phyloP scores from a whole-genome alignment of 2,888 invertebrate genomes.

The Eupeodes latifasciatus region DNA sequence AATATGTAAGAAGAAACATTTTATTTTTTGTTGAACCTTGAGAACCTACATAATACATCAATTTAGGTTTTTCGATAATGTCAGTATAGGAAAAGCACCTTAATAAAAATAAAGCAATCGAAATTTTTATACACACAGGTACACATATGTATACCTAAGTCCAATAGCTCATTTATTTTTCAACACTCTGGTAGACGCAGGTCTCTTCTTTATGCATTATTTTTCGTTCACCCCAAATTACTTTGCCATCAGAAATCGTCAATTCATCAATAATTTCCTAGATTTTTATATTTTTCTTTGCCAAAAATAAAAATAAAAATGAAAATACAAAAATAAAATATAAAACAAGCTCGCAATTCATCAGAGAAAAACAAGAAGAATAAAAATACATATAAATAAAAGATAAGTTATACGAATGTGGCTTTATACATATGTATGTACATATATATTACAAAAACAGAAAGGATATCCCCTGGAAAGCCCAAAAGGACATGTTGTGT shows the following conservation, averaged over 20 bases:
- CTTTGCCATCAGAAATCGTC: neutral
- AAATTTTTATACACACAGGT: neutral
- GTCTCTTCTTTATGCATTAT: neutral
- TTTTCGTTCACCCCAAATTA: neutral
- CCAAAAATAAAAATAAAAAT: neutral
- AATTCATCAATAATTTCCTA: constrained; percentile 10
- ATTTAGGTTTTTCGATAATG: too few species aligned
- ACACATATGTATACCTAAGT: too few species aligned
- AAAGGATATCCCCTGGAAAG: constrained; percentile 1
- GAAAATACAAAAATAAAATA: neutral
- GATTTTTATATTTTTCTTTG: neutral
- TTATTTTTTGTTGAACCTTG: too few species aligned
- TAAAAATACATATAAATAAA: constrained; percentile 17
- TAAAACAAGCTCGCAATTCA: neutral
- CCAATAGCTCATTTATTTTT: neutral
- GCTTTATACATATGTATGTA: too few species aligned
- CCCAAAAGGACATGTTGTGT: constrained; percentile 31
- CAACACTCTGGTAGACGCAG: neutral
- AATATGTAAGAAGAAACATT: too few species aligned
- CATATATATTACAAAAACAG: neutral
- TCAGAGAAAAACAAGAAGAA: neutral
- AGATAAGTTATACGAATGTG: constrained; percentile 1
- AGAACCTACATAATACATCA: too few species aligned
- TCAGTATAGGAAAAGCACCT: too few species aligned
- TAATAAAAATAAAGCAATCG: neutral